Conservation (phyloP, 2,797 vertebrate species). For the Thalassophryne amazonica region DNA sequence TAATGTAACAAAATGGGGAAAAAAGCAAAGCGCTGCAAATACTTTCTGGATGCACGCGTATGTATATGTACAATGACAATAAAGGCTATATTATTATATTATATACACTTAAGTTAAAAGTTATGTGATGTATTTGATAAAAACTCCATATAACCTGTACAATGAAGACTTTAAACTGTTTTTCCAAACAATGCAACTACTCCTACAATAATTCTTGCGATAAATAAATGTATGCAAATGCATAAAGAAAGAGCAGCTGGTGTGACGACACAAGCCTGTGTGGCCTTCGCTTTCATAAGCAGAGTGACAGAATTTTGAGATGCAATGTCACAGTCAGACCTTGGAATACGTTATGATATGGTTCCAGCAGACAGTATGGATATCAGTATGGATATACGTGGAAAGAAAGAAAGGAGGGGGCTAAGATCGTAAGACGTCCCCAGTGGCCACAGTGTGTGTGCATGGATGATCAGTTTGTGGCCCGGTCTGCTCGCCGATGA, state of each 20-base stretch:
- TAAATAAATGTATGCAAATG: conserved; percentile 51
- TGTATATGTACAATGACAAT: too few species aligned
- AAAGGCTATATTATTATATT: too few species aligned
- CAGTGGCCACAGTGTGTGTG: conserved; percentile 62
- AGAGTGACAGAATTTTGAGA: conserved; percentile 59
- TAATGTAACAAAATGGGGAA: too few species aligned
- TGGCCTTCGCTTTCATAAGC: conserved; percentile 54
- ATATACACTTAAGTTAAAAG: too few species aligned
- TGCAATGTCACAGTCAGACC: conserved; percentile 68
- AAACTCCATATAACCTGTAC: too few species aligned
- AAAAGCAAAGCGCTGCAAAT: too few species aligned
- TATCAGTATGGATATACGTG: conserved; percentile 61
- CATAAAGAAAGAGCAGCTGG: conserved; percentile 39
- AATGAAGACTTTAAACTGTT: too few species aligned
- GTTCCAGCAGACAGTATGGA: conserved; percentile 41
- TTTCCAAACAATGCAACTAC: background rate
- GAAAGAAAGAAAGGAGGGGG: conserved; percentile 34
- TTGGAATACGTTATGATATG: conserved; percentile 62
- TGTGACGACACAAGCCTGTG: conserved; percentile 49
- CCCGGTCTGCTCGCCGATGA: conserved; percentile 68
- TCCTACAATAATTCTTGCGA: conserved; percentile 28
- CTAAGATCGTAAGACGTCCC: conserved; percentile 63
- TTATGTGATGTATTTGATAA: too few species aligned
- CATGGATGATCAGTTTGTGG: conserved; percentile 73
- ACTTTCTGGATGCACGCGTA: too few species aligned